Base-by-base conservation (phyloP, 2,113 vertebrate genomes). In the Vidua macroura region DNA sequence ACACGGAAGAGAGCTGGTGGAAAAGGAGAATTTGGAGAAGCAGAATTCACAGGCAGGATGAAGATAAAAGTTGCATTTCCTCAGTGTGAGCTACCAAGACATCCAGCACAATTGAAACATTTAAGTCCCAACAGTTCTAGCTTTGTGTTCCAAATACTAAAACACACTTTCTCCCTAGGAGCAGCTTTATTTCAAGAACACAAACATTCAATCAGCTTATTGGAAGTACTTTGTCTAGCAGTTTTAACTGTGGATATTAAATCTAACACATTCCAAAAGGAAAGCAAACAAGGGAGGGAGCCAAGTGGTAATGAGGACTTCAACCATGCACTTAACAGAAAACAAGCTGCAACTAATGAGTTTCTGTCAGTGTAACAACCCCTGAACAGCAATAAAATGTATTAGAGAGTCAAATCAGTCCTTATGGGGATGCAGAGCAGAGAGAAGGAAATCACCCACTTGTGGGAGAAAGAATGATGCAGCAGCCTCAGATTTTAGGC, bases 291-390 rank as follows among this genome's bases (percentile, higher is more conserved):
- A 93, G 83, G 78, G 78, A 90, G 72, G 58, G 78, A 92, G 78
- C 78, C 85, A 88, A 95, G 83, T 63, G 68, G 90, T 92, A 95
- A 95, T 74, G 79, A 95, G 87, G 67, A 91, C 83, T 95, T 94
- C 72, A 94, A 70, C 93, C 52, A 74, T 12, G 52, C 82, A 74
- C 92, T 96, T 91, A 94, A 77, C 63, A 94, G 70, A 93, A 95
- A 95, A 94, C 94, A 95, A 95, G 75, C 75, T 94, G 87, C 92
- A 95, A 87, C 90, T 95, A 95, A 94, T 70, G 93, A 94, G 90
- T 86, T 94, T 93, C 84, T 95, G 93, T 96, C 93, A 90, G 72
- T 48, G 59, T 24, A 94, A 95, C 70, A 95, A 88, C 72, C 59
- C 35, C 85, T 83, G 63, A 79, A 70, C 5, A 94, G 91, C 90